These are phyloP conservation scores for Carettochelys insculpta DNA, from an alignment of 2,113 vertebrate genomes.

Conservation along the genomic window DNA sequence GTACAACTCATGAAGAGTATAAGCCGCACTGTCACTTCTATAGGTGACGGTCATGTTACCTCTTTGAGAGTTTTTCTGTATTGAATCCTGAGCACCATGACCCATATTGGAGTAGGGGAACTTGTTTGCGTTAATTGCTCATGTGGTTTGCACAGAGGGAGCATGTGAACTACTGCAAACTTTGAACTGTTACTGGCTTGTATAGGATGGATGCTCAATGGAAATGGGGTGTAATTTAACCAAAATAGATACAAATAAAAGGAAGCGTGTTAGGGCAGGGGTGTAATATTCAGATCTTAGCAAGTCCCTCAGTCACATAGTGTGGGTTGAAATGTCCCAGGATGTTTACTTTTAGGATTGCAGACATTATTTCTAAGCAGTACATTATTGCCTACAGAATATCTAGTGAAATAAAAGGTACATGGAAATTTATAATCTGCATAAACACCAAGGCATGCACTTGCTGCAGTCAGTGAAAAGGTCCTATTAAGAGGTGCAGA, in stretches of 20 bases:
- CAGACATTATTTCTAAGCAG: background rate
- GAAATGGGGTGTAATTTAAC: background rate
- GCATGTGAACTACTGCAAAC: background rate
- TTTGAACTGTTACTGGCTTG: background rate
- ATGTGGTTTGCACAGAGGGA: background rate
- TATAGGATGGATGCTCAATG: background rate
- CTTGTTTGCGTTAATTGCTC: background rate
- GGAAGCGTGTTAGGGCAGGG: background rate
- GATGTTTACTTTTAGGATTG: background rate
- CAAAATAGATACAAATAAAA: background rate
- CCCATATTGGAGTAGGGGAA: background rate
- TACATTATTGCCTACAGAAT: background rate
- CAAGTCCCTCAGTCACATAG: background rate
- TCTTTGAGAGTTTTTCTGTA: too few relatives aligned
- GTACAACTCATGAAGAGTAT: background rate
- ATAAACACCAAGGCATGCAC: conserved; percentile 1
- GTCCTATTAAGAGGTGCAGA: background rate
- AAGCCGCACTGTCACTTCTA: background rate
- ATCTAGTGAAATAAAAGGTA: background rate
- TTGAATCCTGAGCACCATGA: background rate
- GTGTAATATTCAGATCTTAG: conserved; percentile 1
- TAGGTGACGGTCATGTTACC: background rate
- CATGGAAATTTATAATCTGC: background rate
- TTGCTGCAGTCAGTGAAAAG: conserved; percentile 27
- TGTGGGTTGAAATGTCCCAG: background rate